phyloP scores from a whole-genome alignment of 2,888 invertebrate genomes.

The Coenonympha glycerion region DNA sequence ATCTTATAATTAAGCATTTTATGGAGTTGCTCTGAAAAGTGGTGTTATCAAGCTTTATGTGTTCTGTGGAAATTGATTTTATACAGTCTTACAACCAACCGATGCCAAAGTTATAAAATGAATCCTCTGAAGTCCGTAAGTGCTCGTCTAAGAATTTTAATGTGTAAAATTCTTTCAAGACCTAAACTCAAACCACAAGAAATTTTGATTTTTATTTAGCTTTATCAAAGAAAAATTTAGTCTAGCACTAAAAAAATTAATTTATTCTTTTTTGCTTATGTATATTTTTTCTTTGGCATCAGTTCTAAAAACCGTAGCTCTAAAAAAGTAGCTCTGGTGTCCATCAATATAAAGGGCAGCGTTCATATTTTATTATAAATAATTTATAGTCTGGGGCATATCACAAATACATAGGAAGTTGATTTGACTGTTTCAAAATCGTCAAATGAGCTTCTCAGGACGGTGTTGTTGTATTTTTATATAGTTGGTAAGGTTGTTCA shows the following conservation, averaged over 20 bases:
- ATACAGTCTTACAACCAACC: neutral
- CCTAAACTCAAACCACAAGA: too few relatives aligned
- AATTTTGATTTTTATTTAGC: too few relatives aligned
- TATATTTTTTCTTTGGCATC: constrained; percentile 6
- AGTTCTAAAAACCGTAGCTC: neutral
- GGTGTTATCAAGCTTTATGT: neutral
- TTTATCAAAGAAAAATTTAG: too few relatives aligned
- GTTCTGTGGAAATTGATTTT: neutral
- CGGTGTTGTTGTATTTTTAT: constrained; percentile 71
- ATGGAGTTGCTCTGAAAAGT: constrained; percentile 16
- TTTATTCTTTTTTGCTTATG: neutral
- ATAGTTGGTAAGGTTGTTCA: constrained; percentile 61
- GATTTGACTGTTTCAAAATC: constrained; percentile 34
- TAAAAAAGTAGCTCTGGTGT: constrained; percentile 2
- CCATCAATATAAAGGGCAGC: constrained; percentile 35
- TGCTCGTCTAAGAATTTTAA: too few relatives aligned
- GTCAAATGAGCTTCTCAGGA: constrained; percentile 43
- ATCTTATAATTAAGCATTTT: constrained; percentile 35
- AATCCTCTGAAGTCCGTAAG: too few relatives aligned
- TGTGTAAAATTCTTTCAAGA: too few relatives aligned
- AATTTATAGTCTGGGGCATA: constrained; percentile 60
- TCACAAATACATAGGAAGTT: constrained; percentile 52
- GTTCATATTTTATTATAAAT: constrained; percentile 42
- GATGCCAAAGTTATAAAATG: constrained; percentile 1
- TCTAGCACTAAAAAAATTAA: neutral